Evolutionary conservation across 2,113 vertebrate genomes (phyloP).

Genomic region (Microtus ochrogaster): DNA sequence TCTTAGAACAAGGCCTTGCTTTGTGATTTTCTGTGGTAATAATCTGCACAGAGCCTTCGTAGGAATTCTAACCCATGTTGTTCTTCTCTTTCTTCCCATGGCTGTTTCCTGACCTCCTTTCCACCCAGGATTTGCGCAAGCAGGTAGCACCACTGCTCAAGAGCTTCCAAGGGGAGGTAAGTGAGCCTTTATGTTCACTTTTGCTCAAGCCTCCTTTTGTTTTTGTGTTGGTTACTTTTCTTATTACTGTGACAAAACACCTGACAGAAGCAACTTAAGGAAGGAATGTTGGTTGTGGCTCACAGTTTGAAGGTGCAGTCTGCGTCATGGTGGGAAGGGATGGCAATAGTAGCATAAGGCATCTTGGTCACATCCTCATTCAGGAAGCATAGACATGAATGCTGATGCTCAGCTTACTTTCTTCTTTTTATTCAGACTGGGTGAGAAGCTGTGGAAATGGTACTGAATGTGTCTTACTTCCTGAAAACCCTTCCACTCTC

Average conservation of each 20-base stretch:
- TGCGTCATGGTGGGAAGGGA: neutral
- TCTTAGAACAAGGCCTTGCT: neutral
- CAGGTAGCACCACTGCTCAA: conserved; percentile 98
- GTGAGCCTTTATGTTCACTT: conserved; percentile 86
- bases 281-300: neutral
- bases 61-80: conserved; percentile 56
- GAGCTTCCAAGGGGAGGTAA: conserved; percentile 99
- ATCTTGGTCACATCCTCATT: too few relatives aligned
- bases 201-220: fast-evolving
- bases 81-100: conserved; percentile 61
- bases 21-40: neutral
- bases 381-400: neutral
- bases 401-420: neutral
- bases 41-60: neutral
- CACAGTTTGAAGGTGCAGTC: neutral
- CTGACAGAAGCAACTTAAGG: too few relatives aligned
- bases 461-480: neutral
- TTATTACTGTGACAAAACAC: neutral
- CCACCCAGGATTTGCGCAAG: conserved; percentile 96
- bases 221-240: neutral
- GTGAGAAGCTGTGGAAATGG: neutral
- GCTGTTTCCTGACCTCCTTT: conserved; percentile 72
- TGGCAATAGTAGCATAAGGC: neutral
- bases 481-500: neutral
- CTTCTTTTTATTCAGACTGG: neutral